Percentiles rank a stretch among this genome's conserved stretches.
These are phyloP conservation scores for Podarcis muralis DNA, from an alignment of 2,113 vertebrate species.

Conservation along the genomic window DNA sequence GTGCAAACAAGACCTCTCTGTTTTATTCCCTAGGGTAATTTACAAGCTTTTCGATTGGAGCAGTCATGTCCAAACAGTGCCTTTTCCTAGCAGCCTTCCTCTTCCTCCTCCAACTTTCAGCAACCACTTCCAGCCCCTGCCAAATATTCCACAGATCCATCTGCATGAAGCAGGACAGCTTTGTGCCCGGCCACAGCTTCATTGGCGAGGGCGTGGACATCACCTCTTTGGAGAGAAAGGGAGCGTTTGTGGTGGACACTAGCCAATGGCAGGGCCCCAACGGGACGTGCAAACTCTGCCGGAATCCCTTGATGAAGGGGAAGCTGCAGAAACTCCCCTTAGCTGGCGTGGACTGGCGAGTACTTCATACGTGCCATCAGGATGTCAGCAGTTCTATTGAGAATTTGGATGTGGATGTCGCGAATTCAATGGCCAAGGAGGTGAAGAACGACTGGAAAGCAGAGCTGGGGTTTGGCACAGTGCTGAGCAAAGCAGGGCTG, in stretches of 20 bases:
- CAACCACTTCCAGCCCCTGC: background rate
- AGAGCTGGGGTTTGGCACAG: background rate
- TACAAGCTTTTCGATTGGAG: background rate
- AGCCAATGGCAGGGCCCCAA: slow-evolving; percentile 1
- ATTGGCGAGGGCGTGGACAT: slow-evolving; percentile 18
- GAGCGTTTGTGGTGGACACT: slow-evolving; percentile 6
- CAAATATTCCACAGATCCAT: background rate
- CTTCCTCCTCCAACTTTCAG: background rate
- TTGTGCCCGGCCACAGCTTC: slow-evolving; percentile 13
- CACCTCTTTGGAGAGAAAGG: slow-evolving; percentile 3
- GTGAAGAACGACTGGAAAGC: background rate
- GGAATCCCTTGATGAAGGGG: background rate
- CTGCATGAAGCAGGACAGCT: background rate
- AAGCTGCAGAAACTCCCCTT: slow-evolving; percentile 2
- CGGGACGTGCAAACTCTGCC: slow-evolving; percentile 1
- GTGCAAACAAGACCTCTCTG: background rate
- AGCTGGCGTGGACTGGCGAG: background rate
- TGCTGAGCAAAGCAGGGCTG: accelerated
- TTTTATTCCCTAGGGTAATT: background rate
- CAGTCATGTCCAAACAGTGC: background rate
- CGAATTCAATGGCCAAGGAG: background rate
- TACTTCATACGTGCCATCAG: background rate
- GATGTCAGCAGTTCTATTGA: background rate
- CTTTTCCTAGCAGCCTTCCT: background rate
- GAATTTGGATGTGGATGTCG: slow-evolving; percentile 7